phyloP scores from a whole-genome alignment of 2,888 invertebrate species.

The Neelides folsomi region DNA sequence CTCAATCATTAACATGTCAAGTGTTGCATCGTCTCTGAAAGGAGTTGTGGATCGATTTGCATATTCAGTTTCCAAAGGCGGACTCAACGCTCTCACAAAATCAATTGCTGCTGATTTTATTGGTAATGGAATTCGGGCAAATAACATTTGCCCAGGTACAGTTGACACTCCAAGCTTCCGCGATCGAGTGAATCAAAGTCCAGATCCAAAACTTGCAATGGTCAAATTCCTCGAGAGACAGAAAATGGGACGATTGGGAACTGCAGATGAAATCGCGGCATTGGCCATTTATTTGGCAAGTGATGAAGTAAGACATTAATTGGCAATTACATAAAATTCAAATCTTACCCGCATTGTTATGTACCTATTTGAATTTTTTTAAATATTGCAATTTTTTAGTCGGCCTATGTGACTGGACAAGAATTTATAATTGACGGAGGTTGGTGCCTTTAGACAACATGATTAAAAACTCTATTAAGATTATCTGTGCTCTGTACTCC shows the following conservation, averaged over 20 bases:
- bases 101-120: conserved; percentile 35
- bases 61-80: conserved; percentile 35
- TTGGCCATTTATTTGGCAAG: conserved; percentile 34
- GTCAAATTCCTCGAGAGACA: conserved; percentile 32
- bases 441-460: conserved; percentile 32
- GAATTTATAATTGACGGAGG: conserved; percentile 33
- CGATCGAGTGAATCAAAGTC: conserved; percentile 22
- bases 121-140: conserved; percentile 32
- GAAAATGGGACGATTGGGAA: conserved; percentile 35
- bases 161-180: conserved; percentile 32
- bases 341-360: no score
- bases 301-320: conserved; percentile 29
- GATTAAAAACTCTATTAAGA: no score
- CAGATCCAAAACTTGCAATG: conserved; percentile 28
- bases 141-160: conserved; percentile 34
- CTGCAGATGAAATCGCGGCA: conserved; percentile 35
- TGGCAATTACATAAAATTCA: no score
- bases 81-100: conserved; percentile 34
- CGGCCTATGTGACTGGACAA: conserved; percentile 33
- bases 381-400: conserved; percentile 19
- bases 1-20: conserved; percentile 35
- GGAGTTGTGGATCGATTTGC: conserved; percentile 33
- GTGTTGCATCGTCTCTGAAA: conserved; percentile 32
- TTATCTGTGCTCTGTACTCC: no score
- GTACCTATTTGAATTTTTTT: no score